These are phyloP conservation scores for Sebastes paucispinis DNA, from an alignment of 2,797 vertebrate genomes.

Conservation along the genomic window DNA sequence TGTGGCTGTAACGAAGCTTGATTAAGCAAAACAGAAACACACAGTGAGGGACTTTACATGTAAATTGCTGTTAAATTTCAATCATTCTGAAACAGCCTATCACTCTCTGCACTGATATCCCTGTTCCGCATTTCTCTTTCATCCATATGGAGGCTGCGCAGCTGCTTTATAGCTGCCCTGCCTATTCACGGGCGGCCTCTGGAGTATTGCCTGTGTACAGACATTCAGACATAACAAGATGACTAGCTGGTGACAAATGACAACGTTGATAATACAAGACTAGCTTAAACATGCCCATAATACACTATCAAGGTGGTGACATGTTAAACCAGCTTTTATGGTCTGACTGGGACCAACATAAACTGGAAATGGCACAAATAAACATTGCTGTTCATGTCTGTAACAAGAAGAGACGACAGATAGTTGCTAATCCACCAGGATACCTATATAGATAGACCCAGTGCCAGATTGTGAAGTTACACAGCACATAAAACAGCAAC, in stretches of 20 bases:
- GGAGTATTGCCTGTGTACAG: slow-evolving; percentile 13
- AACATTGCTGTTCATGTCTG: neutral
- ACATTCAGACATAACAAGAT: slow-evolving; percentile 30
- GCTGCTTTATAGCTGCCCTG: slow-evolving; percentile 22
- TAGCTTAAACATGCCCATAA: neutral
- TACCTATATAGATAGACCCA: neutral
- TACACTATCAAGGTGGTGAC: neutral
- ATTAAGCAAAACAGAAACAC: slow-evolving; percentile 46
- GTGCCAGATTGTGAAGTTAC: neutral
- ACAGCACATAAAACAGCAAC: neutral
- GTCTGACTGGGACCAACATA: neutral
- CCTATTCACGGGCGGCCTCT: slow-evolving; percentile 20
- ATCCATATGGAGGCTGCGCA: slow-evolving; percentile 19
- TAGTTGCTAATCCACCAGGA: neutral
- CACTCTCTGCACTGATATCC: neutral
- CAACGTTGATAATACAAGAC: neutral
- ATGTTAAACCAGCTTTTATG: neutral
- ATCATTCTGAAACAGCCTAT: slow-evolving; percentile 25
- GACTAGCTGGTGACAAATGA: slow-evolving; percentile 21
- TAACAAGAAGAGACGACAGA: neutral
- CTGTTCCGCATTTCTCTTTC: slow-evolving; percentile 21
- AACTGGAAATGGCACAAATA: neutral
- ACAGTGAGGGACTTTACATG: slow-evolving; percentile 21
- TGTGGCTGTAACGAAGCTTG: slow-evolving; percentile 10
- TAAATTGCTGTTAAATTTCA: slow-evolving; percentile 27